A percentile compares a stretch with the other conserved stretches of the same genome.
phyloP scores from a whole-genome alignment of 23 tunicate genomes.

The Ciona savignyi region DNA sequence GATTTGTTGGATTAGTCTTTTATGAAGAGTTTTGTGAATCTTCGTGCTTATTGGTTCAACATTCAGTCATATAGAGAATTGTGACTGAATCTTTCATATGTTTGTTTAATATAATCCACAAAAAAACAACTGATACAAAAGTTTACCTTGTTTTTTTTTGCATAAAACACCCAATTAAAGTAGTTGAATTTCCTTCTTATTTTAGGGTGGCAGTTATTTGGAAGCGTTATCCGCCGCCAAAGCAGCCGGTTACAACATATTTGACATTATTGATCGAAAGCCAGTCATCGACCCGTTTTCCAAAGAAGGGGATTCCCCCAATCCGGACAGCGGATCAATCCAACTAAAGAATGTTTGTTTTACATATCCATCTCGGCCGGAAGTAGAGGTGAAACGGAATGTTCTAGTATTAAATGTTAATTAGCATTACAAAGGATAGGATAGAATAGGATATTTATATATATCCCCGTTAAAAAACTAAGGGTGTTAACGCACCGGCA shows the following conservation, averaged over 20 bases:
- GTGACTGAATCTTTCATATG: too few species aligned
- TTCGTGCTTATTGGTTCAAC: too few species aligned
- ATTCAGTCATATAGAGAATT: too few species aligned
- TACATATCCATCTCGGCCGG: slow-evolving; percentile 65
- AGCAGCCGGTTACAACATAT: slow-evolving; percentile 78
- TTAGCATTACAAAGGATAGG: background rate
- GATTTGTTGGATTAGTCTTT: too few species aligned
- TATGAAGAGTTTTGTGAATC: too few species aligned
- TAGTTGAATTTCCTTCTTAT: background rate
- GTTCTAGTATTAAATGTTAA: background rate
- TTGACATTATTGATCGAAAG: slow-evolving; percentile 75
- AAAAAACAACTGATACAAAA: too few species aligned
- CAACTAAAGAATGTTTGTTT: slow-evolving; percentile 47
- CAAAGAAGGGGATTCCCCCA: slow-evolving; percentile 40
- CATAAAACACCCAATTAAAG: too few species aligned
- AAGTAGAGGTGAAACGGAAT: slow-evolving; percentile 35
- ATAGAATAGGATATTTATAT: too few species aligned
- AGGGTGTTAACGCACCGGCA: too few species aligned
- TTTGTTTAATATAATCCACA: too few species aligned
- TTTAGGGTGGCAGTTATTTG: slow-evolving; percentile 62
- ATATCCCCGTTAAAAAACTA: too few species aligned
- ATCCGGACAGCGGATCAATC: slow-evolving; percentile 22
- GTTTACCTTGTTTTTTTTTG: too few species aligned
- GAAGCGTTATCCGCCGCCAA: slow-evolving; percentile 56
- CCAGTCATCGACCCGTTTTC: slow-evolving; percentile 80